A percentile compares a stretch with the other conserved stretches of the same genome.
phyloP scores from a whole-genome alignment of 1,140 invertebrate species.

The Trichomalopsis sarcophagae region DNA sequence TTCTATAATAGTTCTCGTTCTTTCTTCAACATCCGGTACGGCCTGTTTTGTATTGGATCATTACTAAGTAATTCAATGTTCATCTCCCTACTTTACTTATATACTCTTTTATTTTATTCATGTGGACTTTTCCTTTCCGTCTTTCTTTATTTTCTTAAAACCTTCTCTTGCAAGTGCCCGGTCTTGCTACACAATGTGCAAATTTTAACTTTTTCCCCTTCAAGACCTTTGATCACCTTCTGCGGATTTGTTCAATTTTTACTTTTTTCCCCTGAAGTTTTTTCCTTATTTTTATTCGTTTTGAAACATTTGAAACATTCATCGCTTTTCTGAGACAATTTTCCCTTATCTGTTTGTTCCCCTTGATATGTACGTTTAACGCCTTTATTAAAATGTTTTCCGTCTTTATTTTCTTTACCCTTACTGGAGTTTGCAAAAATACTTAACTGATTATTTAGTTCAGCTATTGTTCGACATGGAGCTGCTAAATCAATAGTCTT shows the following conservation, averaged over 20 bases:
- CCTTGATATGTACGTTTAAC: background rate
- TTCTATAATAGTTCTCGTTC: conserved; percentile 60
- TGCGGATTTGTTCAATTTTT: background rate
- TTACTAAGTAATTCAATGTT: conserved; percentile 59
- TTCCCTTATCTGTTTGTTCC: background rate
- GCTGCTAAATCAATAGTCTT: conserved; percentile 18
- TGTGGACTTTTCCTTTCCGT: background rate
- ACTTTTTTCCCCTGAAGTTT: background rate
- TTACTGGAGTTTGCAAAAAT: background rate
- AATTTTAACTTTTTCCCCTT: background rate
- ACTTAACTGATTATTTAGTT: conserved; percentile 34
- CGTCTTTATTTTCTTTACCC: background rate
- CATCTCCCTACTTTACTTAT: conserved; percentile 52
- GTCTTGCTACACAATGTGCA: background rate
- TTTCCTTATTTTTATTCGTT: background rate
- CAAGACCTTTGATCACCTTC: no score
- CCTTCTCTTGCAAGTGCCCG: background rate
- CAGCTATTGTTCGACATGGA: conserved; percentile 6
- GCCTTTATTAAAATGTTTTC: background rate
- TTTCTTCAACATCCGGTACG: conserved; percentile 54
- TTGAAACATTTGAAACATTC: background rate
- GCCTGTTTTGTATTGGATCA: conserved; percentile 60
- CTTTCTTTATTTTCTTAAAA: background rate
- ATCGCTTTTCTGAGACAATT: background rate
- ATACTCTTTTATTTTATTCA: conserved; percentile 38